These are phyloP conservation scores for Galleria mellonella DNA, from an alignment of 1,140 invertebrate species.

Conservation along the genomic window DNA sequence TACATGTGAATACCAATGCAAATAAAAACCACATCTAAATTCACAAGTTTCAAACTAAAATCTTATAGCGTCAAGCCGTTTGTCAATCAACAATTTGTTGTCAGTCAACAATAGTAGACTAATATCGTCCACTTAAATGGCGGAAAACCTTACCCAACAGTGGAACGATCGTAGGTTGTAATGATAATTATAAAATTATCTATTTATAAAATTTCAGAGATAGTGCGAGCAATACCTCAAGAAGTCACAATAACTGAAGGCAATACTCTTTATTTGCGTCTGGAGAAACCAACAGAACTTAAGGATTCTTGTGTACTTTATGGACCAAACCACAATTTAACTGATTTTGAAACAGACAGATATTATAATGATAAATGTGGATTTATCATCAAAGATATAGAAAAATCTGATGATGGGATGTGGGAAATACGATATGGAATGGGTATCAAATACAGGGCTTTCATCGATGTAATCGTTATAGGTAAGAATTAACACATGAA, in stretches of 20 bases:
- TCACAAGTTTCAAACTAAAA: no score
- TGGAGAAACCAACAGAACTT: constrained; percentile 22
- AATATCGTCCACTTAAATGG: no score
- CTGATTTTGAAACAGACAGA: constrained; percentile 9
- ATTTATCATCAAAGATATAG: constrained; percentile 25
- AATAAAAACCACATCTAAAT: no score
- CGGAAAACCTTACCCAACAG: no score
- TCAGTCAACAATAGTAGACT: no score
- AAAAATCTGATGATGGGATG: constrained; percentile 20
- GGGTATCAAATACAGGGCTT: constrained; percentile 31
- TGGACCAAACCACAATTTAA: constrained; percentile 21
- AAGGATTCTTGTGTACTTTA: constrained; percentile 34
- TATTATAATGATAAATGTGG: constrained; percentile 25
- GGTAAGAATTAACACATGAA: constrained; percentile 22
- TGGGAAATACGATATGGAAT: constrained; percentile 45
- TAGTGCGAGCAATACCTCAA: constrained; percentile 24
- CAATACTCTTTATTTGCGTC: constrained; percentile 35
- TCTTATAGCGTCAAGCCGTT: no score
- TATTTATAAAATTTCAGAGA: constrained; percentile 26
- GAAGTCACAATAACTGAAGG: constrained; percentile 33
- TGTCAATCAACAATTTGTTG: no score
- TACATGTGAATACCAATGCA: no score
- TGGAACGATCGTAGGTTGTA: no score
- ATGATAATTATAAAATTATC: not conserved
- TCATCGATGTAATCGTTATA: constrained; percentile 28